A percentile compares a stretch with the other conserved stretches of the same genome.
Evolutionary conservation across 2,888 invertebrate genomes (phyloP).

Genomic region (Polia nebulosa): DNA sequence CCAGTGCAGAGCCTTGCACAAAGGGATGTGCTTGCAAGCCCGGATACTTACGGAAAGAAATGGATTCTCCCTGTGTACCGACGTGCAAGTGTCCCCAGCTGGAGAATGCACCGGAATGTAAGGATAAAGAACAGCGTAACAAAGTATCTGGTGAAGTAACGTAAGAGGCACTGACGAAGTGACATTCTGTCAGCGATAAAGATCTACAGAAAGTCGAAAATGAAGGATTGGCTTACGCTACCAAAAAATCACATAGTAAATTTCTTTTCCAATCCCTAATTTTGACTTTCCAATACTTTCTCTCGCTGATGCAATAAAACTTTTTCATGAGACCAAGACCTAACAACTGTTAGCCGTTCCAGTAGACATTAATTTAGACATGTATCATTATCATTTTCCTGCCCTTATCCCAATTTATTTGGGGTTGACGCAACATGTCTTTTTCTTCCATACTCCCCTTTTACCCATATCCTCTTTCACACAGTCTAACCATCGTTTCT

Average conservation of each 20-base stretch:
- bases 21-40: constrained; percentile 68
- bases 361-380: background rate
- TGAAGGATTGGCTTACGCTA: background rate
- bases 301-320: background rate
- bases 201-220: background rate
- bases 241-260: background rate
- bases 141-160: background rate
- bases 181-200: no score
- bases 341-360: no score
- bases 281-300: background rate
- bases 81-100: constrained; percentile 54
- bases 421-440: no score
- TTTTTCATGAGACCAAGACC: background rate
- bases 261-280: background rate
- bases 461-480: no score
- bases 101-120: constrained; percentile 37
- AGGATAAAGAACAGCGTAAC: background rate
- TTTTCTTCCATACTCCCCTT: no score
- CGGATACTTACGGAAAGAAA: constrained; percentile 50
- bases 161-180: background rate
- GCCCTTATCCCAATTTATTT: no score
- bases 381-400: no score
- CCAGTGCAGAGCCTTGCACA: constrained; percentile 17
- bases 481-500: no score
- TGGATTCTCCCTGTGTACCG: constrained; percentile 53